A percentile compares a stretch with the other conserved stretches of the same genome.
Conservation (phyloP, 2,888 invertebrate species). For the Macroteleia sp. region DNA sequence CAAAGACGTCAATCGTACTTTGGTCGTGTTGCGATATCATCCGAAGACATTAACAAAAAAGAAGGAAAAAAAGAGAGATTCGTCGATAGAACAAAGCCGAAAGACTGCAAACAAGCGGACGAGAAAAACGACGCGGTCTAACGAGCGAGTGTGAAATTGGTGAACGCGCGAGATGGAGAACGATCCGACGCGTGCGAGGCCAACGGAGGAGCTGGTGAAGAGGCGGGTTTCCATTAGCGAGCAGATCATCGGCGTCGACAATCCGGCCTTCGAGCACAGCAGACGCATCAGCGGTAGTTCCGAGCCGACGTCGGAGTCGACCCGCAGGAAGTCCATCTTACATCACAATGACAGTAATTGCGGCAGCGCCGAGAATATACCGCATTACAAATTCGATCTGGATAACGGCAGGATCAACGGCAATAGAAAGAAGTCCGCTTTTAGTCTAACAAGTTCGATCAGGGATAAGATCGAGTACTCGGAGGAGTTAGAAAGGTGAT, state of each 20-base stretch:
- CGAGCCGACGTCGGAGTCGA: conserved; percentile 75
- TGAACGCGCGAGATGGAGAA: conserved; percentile 68
- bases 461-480: conserved; percentile 82
- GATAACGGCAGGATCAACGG: conserved; percentile 77
- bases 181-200: conserved; percentile 65
- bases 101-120: background rate
- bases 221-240: conserved; percentile 82
- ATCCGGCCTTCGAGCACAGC: conserved; percentile 79
- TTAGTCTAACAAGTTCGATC: conserved; percentile 81
- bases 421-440: conserved; percentile 79
- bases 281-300: conserved; percentile 77
- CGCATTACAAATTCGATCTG: conserved; percentile 78
- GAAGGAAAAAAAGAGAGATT: background rate
- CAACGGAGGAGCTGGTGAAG: conserved; percentile 69
- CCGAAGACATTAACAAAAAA: conserved; percentile 40
- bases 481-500: conserved; percentile 78
- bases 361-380: conserved; percentile 79
- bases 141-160: conserved; percentile 8
- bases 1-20: conserved; percentile 64
- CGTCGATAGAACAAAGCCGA: background rate
- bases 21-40: conserved; percentile 47
- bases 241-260: conserved; percentile 78
- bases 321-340: conserved; percentile 79
- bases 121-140: background rate
- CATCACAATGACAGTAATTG: conserved; percentile 74